A percentile compares a stretch with the other conserved stretches of the same genome.
phyloP scores from a whole-genome alignment of 2,797 vertebrate genomes.

The Cynopterus sphinx region DNA sequence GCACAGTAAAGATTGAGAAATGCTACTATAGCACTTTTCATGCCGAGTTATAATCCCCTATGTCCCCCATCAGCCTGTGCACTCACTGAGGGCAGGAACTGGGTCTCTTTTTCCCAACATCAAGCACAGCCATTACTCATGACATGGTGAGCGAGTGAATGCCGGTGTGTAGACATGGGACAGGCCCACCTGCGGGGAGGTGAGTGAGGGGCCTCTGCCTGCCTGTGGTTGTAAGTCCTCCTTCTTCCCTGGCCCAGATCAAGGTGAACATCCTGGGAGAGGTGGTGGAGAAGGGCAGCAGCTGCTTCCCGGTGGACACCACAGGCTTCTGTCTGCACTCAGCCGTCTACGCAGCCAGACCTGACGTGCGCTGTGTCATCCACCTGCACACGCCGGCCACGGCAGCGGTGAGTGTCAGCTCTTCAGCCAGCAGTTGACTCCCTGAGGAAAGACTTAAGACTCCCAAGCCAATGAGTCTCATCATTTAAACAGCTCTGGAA shows the following conservation, averaged over 20 bases:
- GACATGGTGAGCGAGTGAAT: not conserved
- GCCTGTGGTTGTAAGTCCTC: not conserved
- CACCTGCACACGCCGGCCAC: slow-evolving; percentile 94
- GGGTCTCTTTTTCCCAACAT: not conserved
- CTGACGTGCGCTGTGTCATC: slow-evolving; percentile 92
- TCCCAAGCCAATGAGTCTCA: not conserved
- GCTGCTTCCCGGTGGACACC: slow-evolving; percentile 89
- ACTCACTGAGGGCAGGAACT: not conserved
- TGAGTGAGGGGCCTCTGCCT: not conserved
- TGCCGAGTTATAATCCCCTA: not conserved
- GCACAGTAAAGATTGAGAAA: not conserved
- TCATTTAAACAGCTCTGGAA: not conserved
- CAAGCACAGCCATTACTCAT: not conserved
- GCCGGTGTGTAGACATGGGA: fast-evolving
- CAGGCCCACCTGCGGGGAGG: too few species aligned
- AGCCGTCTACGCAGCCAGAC: slow-evolving; percentile 95
- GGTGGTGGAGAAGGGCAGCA: slow-evolving; percentile 94
- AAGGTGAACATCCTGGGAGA: slow-evolving; percentile 98
- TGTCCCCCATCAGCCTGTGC: not conserved
- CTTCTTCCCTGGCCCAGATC: slow-evolving; percentile 84
- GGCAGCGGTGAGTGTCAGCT: slow-evolving; percentile 87
- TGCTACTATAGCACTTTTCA: not conserved
- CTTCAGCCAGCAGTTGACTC: fast-evolving
- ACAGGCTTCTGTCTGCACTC: slow-evolving; percentile 94
- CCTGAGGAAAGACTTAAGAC: not conserved